phyloP scores from a whole-genome alignment of 92 coral and sea anemone species.

The Zoanthus solanderi region DNA sequence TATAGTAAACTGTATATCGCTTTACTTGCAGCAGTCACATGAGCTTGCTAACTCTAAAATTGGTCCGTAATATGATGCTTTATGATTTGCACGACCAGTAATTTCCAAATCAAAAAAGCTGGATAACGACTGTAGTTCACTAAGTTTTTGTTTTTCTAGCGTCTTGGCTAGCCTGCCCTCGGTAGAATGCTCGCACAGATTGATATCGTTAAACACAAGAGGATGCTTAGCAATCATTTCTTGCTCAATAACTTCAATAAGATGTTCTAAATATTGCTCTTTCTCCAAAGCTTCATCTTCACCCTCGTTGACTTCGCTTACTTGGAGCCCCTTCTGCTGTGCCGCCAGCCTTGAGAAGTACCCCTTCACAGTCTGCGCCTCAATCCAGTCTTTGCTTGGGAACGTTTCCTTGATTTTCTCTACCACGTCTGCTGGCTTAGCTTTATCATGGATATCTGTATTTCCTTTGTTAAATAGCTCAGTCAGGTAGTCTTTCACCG shows the following conservation, averaged over 20 bases:
- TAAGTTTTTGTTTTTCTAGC: slow-evolving; percentile 36
- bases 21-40: slow-evolving; percentile 27
- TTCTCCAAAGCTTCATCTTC: slow-evolving; percentile 30
- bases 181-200: slow-evolving; percentile 33
- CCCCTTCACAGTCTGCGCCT: slow-evolving; percentile 46
- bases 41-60: slow-evolving; percentile 38
- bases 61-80: slow-evolving; percentile 34
- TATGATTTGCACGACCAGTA: slow-evolving; percentile 34
- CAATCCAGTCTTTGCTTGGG: slow-evolving; percentile 25
- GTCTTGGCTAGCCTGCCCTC: slow-evolving; percentile 25
- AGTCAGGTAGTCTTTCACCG: background rate
- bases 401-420: slow-evolving; percentile 41
- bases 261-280: slow-evolving; percentile 29
- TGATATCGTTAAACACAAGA: slow-evolving; percentile 45
- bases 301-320: slow-evolving; percentile 14
- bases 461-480: slow-evolving; percentile 25
- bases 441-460: slow-evolving; percentile 37
- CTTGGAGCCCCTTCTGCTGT: slow-evolving; percentile 39
- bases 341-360: slow-evolving; percentile 38
- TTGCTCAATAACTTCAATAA: slow-evolving; percentile 29
- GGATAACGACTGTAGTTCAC: slow-evolving; percentile 35
- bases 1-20: background rate
- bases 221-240: slow-evolving; percentile 38
- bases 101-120: slow-evolving; percentile 42
- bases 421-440: slow-evolving; percentile 45